Base-by-base conservation (phyloP, 64 coral and sea anemone genomes). In the Porites australiensis region DNA sequence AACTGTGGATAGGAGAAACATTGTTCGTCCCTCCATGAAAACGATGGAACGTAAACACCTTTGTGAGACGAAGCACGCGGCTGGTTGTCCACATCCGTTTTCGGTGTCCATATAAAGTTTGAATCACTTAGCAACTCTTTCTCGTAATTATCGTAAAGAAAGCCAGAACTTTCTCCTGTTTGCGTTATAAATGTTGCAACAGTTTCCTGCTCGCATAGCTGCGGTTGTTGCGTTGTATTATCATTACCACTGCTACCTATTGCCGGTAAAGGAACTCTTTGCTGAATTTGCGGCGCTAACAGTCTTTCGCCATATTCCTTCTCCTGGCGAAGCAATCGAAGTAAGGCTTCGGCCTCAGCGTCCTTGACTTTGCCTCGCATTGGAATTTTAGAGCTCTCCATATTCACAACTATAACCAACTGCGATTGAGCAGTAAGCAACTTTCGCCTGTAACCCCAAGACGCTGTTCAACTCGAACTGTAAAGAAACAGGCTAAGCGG, bases 331-430 rank as follows among this genome's bases (percentile, higher is more conserved):
- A 98, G 92, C 59, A 98, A 79, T 88, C 80, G 94, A 57, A 98
- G 72, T n/a, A 98, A 54, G 7, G 95, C 95, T 23, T 98, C 95
- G 4, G 95, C 95, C 69, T 98, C 92, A 0, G 95, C 95, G 19
- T 98, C 95, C 72, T 98, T 98, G 7, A 89, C 80, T 94, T 94
- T 94, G 8, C 95, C 95, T 84, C 95, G 83, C 95, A 91, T 98
- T 61, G 95, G 95, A 77, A 98, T 72, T 13, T 88, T 94, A 1
- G 92, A 67, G 13, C 75, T 76, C 10, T 98, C 92, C 95, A 98
- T 98, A 21, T 61, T 77, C 21, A 50, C 37, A 14, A 4, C 21
- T 44, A n/a, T n/a, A 53, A 15, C 16, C 73, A n/a, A 16, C 45
- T 18, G 46, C 11, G 47, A 76, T 76, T 46, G 73, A 74, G 11